These are phyloP conservation scores for Geopemphigus sp. DNA, from an alignment of 1,140 invertebrate species.

Conservation along the genomic window DNA sequence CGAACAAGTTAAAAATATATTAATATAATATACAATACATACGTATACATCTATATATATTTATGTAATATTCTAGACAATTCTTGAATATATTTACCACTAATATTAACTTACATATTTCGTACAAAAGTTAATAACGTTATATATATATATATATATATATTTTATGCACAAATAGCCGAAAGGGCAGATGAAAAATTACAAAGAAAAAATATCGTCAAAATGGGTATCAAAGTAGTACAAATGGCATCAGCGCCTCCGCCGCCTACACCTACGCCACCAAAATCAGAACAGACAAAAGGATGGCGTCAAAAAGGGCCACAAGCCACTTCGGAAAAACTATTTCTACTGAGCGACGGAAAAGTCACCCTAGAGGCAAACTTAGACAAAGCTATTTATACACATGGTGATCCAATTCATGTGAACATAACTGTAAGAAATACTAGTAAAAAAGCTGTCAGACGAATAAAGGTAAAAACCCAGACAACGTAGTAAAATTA, in stretches of 20 bases:
- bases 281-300: conserved; percentile 14
- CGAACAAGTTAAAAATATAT: background rate
- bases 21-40: background rate
- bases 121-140: background rate
- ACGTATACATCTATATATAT: too few relatives aligned
- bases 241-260: conserved; percentile 59
- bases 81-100: background rate
- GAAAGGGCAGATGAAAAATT: conserved; percentile 74
- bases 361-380: conserved; percentile 78
- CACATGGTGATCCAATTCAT: conserved; percentile 85
- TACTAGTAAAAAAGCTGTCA: conserved; percentile 91
- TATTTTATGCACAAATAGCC: conserved; percentile 57
- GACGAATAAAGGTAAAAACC: conserved; percentile 76
- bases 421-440: conserved; percentile 88
- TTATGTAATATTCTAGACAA: too few relatives aligned
- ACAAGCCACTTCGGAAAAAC: conserved; percentile 61
- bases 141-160: background rate
- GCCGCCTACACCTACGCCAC: conserved; percentile 54
- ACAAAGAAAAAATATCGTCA: conserved; percentile 70
- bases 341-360: conserved; percentile 66
- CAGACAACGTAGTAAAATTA: background rate
- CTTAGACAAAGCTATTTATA: conserved; percentile 89
- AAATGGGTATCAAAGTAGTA: conserved; percentile 78
- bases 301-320: conserved; percentile 53
- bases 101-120: background rate